These are phyloP conservation scores for Chelidonichthys spinosus DNA, from an alignment of 2,797 vertebrate species.

Conservation along the genomic window DNA sequence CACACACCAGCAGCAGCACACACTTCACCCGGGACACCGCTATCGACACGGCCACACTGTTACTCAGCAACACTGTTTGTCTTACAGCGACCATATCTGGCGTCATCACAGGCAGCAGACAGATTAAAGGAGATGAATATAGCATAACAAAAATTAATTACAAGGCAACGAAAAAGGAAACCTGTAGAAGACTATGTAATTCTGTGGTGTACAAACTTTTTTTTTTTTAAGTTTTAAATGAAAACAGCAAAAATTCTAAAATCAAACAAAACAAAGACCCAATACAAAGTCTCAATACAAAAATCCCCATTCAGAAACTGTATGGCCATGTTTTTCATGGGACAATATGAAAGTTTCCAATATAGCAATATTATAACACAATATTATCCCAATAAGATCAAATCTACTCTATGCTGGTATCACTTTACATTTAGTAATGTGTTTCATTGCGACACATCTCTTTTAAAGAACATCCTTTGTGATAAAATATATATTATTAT, in stretches of 20 bases:
- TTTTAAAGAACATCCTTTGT: too few relatives aligned
- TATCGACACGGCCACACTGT: constrained; percentile 5
- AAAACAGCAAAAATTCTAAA: not conserved
- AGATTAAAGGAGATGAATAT: not conserved
- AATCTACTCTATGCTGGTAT: too few relatives aligned
- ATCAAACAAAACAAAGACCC: not conserved
- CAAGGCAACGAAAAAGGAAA: not conserved
- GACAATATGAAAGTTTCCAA: too few relatives aligned
- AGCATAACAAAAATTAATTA: not conserved
- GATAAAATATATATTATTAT: too few relatives aligned
- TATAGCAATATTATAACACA: too few relatives aligned
- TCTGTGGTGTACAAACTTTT: not conserved
- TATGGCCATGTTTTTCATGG: too few relatives aligned
- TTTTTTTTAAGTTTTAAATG: not conserved
- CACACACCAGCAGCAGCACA: constrained; percentile 13
- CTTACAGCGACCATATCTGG: not conserved
- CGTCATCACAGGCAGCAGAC: not conserved
- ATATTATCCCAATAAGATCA: too few relatives aligned
- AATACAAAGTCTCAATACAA: not conserved
- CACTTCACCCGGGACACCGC: not conserved
- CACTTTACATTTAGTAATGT: too few relatives aligned
- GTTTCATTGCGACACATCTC: too few relatives aligned
- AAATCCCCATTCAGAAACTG: too few relatives aligned
- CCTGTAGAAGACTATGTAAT: not conserved
- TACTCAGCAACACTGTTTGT: not conserved